Base-by-base conservation (phyloP, 2,888 invertebrate species). In the Patella depressa region DNA sequence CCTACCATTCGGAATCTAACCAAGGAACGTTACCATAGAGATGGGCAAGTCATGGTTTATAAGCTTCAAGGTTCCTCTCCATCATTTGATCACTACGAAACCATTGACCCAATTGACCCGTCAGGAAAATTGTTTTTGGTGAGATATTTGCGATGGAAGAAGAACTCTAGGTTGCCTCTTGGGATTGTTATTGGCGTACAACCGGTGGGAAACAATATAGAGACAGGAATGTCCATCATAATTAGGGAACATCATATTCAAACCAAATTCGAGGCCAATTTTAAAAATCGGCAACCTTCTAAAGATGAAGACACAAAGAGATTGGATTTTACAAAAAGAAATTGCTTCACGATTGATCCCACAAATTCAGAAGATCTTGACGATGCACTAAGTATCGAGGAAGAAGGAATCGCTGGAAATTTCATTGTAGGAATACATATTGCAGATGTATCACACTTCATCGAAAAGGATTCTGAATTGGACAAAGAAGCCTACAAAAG, bases 141-240 rank as follows among this genome's bases (percentile, higher is more conserved):
- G 15, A 84, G 86, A n/a, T 89, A 86, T 77, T 77, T 90, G 73
- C 87, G 87, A 24, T 90, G 88, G 88, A 85, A 89, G 17, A 78
- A 83, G 19, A 81, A 80, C 3, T 82, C 86, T 71, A 81, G 82
- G n/a, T 80, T 84, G 7, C 89, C 89, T 0, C 75, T 89, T 3
- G 89, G 90, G 71, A 81, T 90, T 53, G 89, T 89, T 12, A 83
- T 90, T 29, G 89, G 89, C 2, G 86, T 88, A 1, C 75, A 89
- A 3, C 84, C 84, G 53, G 82, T 81, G 2, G 88, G 86, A 4
- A 71, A 71, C 15, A 84, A 82, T 14, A 45, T 87, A 3, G 82
- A 83, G 3, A 76, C 79, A 53, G 86, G 86, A n/a, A 82, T 87
- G 78, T 74, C 84, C 9, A 82, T 89, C 15, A 76, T 90, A 19